Evolutionary conservation across 2,113 vertebrate genomes (phyloP).

Genomic region (Pomatorhinus ruficollis): DNA sequence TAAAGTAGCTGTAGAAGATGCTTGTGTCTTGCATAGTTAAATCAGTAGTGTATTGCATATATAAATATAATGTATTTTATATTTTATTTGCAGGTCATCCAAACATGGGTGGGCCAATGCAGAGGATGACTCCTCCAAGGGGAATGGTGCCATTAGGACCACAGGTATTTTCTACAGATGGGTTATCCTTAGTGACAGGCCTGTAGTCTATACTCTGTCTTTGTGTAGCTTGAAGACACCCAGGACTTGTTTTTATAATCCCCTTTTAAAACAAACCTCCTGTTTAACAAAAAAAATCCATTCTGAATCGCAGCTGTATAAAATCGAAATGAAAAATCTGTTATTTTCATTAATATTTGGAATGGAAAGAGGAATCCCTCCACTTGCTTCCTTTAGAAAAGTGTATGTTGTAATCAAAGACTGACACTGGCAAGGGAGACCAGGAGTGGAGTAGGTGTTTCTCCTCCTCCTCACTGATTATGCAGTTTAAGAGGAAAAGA

Average conservation of each 20-base stretch:
- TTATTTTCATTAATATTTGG: background rate
- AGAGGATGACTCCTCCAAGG: constrained; percentile 96
- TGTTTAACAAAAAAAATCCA: background rate
- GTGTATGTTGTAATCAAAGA: background rate
- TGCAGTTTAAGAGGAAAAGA: background rate
- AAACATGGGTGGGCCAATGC: constrained; percentile 97
- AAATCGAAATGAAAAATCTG: background rate
- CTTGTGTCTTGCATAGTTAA: background rate
- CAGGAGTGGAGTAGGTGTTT: background rate
- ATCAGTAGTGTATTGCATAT: too few species aligned
- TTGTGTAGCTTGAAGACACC: background rate
- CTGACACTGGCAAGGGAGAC: background rate
- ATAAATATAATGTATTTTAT: background rate
- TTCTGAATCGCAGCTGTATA: background rate
- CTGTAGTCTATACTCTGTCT: background rate
- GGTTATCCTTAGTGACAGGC: background rate
- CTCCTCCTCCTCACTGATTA: background rate
- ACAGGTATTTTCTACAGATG: constrained; percentile 80
- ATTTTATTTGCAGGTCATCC: constrained; percentile 85
- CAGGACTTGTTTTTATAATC: background rate
- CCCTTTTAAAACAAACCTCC: background rate
- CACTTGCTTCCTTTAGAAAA: background rate
- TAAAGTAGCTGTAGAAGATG: background rate
- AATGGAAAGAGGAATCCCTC: background rate
- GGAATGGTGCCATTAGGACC: constrained; percentile 97